Evolutionary conservation across 1,140 invertebrate species (phyloP).

Genomic region (Zaprionus davidi): DNA sequence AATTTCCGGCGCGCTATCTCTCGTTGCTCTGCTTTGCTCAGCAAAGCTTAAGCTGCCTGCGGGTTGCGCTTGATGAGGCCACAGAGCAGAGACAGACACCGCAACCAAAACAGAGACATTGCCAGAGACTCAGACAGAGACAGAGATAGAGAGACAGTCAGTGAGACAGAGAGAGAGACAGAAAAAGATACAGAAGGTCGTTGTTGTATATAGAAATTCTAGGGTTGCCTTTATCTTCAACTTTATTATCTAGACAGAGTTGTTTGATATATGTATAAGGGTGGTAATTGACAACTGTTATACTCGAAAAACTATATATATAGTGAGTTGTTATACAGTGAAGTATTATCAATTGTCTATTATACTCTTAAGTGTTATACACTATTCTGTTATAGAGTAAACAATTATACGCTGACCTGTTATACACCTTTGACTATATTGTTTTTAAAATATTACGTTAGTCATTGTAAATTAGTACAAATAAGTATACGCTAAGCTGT

Average conservation of each 20-base stretch:
- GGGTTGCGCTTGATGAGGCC: slow-evolving; percentile 33
- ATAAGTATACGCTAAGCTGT: not conserved
- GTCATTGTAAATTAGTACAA: too few relatives aligned
- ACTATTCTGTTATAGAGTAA: not conserved
- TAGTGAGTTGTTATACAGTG: not conserved
- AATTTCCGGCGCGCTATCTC: slow-evolving; percentile 73
- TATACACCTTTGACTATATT: too few relatives aligned
- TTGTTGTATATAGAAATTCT: not conserved
- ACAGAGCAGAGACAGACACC: slow-evolving; percentile 3
- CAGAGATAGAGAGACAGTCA: not conserved
- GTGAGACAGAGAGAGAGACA: not conserved
- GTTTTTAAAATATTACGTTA: not conserved
- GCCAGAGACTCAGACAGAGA: not conserved
- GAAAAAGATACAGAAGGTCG: too few relatives aligned
- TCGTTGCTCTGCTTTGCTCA: slow-evolving; percentile 42
- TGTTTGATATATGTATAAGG: not conserved
- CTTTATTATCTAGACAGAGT: not conserved
- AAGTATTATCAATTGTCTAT: not conserved
- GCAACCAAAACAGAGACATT: not conserved
- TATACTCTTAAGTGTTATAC: not conserved
- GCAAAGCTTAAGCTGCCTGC: slow-evolving; percentile 18
- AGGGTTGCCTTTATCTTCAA: not conserved
- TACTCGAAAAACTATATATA: not conserved
- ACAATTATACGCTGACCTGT: not conserved
- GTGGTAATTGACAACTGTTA: not conserved